Percentiles rank a stretch among this genome's conserved stretches.
phyloP scores from a whole-genome alignment of 35 echinoderm and acorn worm species.

The Ptychodera flava region DNA sequence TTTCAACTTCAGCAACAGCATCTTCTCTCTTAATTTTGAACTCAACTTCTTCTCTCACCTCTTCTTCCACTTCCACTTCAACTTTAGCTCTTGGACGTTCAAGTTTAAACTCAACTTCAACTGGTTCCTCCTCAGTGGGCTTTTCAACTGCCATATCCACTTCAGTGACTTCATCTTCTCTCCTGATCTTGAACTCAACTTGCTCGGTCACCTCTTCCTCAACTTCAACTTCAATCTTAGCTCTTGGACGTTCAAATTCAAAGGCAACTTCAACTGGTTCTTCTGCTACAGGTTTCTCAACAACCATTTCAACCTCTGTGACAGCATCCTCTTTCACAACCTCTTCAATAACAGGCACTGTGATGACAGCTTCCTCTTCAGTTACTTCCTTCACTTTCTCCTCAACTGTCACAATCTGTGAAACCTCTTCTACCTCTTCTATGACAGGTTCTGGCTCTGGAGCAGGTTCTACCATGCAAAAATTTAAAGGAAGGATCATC shows the following conservation, averaged over 20 bases:
- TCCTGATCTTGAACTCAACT: background rate
- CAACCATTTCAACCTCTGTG: slow-evolving; percentile 27
- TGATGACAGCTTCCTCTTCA: background rate
- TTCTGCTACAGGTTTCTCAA: slow-evolving; percentile 44
- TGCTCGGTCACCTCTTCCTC: background rate
- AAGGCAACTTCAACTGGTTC: slow-evolving; percentile 22
- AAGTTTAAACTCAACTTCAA: background rate
- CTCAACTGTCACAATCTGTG: too few species aligned
- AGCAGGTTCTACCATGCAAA: too few species aligned
- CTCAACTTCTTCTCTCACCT: background rate
- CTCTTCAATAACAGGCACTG: slow-evolving; percentile 1
- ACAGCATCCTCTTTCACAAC: slow-evolving; percentile 21
- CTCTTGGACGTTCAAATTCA: background rate
- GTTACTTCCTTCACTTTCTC: background rate
- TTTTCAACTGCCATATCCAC: too few species aligned
- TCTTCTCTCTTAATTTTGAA: background rate
- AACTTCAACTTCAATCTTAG: background rate
- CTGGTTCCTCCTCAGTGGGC: too few species aligned
- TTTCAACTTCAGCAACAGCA: slow-evolving; percentile 31
- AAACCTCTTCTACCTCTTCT: background rate
- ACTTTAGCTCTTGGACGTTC: background rate
- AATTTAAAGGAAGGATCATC: too few species aligned
- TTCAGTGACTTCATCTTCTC: background rate
- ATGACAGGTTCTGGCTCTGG: background rate
- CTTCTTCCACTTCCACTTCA: background rate